phyloP scores from a whole-genome alignment of 2,888 invertebrate genomes.

The Pseudanteris insignis region DNA sequence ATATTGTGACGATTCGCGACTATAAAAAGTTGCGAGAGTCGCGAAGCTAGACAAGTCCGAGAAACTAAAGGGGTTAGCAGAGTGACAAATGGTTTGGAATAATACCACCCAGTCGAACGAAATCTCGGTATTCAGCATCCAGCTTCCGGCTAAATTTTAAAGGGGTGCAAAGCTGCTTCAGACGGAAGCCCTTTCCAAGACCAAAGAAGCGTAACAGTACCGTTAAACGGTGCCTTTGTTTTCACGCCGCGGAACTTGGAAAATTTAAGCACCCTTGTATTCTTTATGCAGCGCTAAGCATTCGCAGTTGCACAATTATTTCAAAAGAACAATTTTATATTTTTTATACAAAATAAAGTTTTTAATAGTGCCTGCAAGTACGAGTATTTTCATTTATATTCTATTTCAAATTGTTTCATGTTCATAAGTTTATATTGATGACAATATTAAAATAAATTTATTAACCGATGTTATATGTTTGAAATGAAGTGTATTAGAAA shows the following conservation, averaged over 20 bases:
- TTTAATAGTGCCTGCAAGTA: no score
- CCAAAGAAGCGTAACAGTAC: slow-evolving; percentile 53
- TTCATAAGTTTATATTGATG: no score
- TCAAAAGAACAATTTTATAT: no score
- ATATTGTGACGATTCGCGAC: slow-evolving; percentile 66
- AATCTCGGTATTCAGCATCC: slow-evolving; percentile 52
- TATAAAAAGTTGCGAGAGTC: slow-evolving; percentile 59
- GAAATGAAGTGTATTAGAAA: no score
- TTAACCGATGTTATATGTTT: no score
- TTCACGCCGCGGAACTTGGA: slow-evolving; percentile 37
- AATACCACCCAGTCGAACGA: slow-evolving; percentile 62
- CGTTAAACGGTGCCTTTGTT: slow-evolving; percentile 60
- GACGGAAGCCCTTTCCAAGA: slow-evolving; percentile 21
- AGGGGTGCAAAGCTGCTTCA: slow-evolving; percentile 26
- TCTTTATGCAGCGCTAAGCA: slow-evolving; percentile 6
- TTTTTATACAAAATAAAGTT: no score
- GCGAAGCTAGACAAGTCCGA: slow-evolving; percentile 43
- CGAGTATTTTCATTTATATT: no score
- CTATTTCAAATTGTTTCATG: no score
- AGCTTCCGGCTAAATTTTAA: slow-evolving; percentile 43
- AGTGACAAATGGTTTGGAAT: slow-evolving; percentile 67
- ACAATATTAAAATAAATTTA: no score
- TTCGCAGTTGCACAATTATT: slow-evolving; percentile 4
- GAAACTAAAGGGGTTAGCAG: slow-evolving; percentile 62
- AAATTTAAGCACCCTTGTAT: slow-evolving; percentile 12